Evolutionary conservation across 2,888 invertebrate genomes (phyloP).

Genomic region (Dioctria rufipes): DNA sequence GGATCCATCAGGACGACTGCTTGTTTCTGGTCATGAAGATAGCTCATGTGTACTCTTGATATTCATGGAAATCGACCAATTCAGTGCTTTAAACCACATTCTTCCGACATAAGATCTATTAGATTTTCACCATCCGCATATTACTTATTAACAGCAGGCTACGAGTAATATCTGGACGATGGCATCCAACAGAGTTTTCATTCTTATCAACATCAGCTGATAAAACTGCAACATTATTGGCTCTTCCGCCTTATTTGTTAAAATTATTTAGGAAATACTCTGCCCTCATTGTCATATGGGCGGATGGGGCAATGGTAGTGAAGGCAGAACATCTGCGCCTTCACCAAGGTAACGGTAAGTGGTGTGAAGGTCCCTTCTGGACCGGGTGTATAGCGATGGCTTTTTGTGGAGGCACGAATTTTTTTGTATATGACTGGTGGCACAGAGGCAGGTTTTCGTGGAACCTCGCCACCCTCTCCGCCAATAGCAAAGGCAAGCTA

Average conservation of each 20-base stretch:
- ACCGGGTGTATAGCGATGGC: too few species aligned
- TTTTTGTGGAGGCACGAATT: too few species aligned
- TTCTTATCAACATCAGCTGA: constrained; percentile 99
- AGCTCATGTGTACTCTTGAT: constrained; percentile 92
- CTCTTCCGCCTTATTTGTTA: constrained; percentile 81
- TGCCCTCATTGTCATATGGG: too few species aligned
- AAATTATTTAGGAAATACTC: constrained; percentile 40
- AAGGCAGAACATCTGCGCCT: too few species aligned
- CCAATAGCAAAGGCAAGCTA: too few species aligned
- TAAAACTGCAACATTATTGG: constrained; percentile 96
- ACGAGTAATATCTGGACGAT: constrained; percentile 97
- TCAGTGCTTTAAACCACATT: constrained; percentile 95
- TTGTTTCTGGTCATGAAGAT: constrained; percentile 98
- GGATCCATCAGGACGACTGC: constrained; percentile 94
- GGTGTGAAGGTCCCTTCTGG: too few species aligned
- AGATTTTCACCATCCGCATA: constrained; percentile 98
- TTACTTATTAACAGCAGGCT: constrained; percentile 95
- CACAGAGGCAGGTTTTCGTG: too few species aligned
- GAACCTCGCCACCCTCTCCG: too few species aligned
- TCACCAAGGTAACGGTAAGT: too few species aligned
- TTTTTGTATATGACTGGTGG: too few species aligned
- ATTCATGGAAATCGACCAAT: constrained; percentile 93
- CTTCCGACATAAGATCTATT: constrained; percentile 93
- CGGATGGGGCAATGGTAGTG: too few species aligned
- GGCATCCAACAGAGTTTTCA: constrained; percentile 98